Conservation (phyloP, 2,797 vertebrate genomes). For the Lithobates sylvaticus region DNA sequence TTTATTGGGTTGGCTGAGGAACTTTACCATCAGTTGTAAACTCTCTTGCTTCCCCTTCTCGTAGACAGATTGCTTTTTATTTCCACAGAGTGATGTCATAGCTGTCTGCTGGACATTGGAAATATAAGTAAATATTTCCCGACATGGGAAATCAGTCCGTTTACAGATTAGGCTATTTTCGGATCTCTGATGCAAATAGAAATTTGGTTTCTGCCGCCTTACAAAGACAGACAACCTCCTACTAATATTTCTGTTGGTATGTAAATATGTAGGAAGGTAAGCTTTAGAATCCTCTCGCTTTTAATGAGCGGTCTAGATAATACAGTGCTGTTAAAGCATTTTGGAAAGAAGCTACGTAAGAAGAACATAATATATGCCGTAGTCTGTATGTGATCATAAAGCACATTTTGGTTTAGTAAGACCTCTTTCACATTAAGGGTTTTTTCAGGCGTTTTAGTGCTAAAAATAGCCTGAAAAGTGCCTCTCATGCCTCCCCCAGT, state of each 20-base stretch:
- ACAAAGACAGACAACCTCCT: background rate
- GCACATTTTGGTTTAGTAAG: background rate
- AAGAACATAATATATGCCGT: no score
- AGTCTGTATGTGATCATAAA: no score
- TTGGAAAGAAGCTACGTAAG: background rate
- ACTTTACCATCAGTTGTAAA: background rate
- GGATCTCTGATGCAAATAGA: constrained; percentile 4
- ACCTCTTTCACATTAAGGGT: no score
- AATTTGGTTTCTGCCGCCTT: constrained; percentile 2
- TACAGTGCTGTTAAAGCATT: background rate
- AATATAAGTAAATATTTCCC: constrained; percentile 41
- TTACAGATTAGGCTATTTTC: constrained; percentile 11
- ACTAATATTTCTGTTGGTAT: background rate
- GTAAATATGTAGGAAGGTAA: background rate
- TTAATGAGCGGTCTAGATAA: background rate
- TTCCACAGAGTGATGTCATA: constrained; percentile 33
- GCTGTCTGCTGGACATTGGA: constrained; percentile 15
- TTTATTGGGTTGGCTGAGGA: no score
- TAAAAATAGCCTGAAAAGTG: no score
- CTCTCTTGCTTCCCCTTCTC: background rate
- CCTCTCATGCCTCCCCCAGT: no score
- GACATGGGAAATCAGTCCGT: constrained; percentile 14
- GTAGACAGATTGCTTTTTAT: background rate
- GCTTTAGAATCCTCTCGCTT: background rate
- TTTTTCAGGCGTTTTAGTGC: no score